These are phyloP conservation scores for Pherbina coryleti DNA, from an alignment of 2,888 invertebrate species.

Conservation along the genomic window DNA sequence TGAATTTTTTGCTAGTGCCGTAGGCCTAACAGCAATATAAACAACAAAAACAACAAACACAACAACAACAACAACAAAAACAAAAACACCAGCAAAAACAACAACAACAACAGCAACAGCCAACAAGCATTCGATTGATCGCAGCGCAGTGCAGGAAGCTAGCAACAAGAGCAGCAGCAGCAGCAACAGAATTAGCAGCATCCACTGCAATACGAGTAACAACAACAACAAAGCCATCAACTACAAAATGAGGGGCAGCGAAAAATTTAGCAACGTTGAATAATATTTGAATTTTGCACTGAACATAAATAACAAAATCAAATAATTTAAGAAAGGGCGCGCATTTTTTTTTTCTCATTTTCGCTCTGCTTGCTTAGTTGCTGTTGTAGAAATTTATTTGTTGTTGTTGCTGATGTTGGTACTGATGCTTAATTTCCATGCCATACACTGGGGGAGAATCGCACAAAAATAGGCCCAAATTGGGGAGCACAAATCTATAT, in stretches of 20 bases:
- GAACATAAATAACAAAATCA: slow-evolving; percentile 5
- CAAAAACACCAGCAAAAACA: neutral
- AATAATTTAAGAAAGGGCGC: neutral
- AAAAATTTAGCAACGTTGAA: slow-evolving; percentile 5
- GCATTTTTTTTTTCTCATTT: too few species aligned
- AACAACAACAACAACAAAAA: slow-evolving; percentile 9
- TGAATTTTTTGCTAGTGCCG: neutral
- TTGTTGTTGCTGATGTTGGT: neutral
- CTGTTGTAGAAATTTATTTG: neutral
- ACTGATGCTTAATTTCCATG: neutral
- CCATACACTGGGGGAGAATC: neutral
- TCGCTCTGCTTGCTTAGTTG: neutral
- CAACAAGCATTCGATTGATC: neutral
- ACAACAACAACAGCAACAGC: neutral
- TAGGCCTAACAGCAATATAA: neutral
- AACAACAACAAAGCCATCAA: neutral
- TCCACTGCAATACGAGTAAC: neutral
- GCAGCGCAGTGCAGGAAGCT: neutral
- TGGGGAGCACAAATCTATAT: too few species aligned
- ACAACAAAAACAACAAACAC: neutral
- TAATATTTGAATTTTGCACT: slow-evolving; percentile 17
- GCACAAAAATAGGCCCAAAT: too few species aligned
- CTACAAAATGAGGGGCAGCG: neutral
- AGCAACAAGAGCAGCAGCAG: neutral
- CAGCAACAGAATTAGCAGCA: neutral